Base-by-base conservation (phyloP, 2,888 invertebrate genomes). In the Chrysolina americana region DNA sequence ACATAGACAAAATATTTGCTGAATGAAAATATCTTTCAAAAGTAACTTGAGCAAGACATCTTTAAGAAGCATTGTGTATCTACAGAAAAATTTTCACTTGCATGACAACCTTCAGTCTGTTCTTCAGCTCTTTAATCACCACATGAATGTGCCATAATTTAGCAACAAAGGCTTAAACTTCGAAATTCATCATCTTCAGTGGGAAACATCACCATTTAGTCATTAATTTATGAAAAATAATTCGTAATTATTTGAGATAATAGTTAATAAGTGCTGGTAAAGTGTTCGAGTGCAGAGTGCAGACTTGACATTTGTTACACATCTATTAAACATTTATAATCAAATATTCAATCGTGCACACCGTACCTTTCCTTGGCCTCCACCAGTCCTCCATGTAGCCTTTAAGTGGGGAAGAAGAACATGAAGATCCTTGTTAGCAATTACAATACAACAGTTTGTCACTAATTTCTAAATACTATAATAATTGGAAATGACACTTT, bases 341-440 rank as follows among this genome's bases (percentile, higher is more conserved):
- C 21, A 28, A 53, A 64, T 47, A 59, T 50, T 68, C 65, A 23
- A 13, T 74, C 81, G 80, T 82, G 83, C 76, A 75, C 80, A 83
- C 84, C 82, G 80, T 88, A 96, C 96, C 96, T 97, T 96, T 96
- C 89, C 96, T 93, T 89, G 96, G 96, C 92, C 96, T 94, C 96
- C 96, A 96, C 96, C 96, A 96, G 92, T 96, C 96, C 94, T 97
- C 96, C 95, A 95, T 96, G 94, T 96, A 96, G 93, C 96, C 96
- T 96, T 95, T 94, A 94, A 95, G 94, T 91, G 94, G 93, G 91
- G 95, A 94, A 92, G 96, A 95, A 89, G 91, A 91, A 88, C 90
- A 89, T 90, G 91, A 91, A 90, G 91, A 90, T 91, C 91, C 92
- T 92, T 92, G 88, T 89, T 88, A 89, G 88, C 88, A 87, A 78